Conservation (phyloP, 2,888 invertebrate species). For the Acanthosepion pharaonis region DNA sequence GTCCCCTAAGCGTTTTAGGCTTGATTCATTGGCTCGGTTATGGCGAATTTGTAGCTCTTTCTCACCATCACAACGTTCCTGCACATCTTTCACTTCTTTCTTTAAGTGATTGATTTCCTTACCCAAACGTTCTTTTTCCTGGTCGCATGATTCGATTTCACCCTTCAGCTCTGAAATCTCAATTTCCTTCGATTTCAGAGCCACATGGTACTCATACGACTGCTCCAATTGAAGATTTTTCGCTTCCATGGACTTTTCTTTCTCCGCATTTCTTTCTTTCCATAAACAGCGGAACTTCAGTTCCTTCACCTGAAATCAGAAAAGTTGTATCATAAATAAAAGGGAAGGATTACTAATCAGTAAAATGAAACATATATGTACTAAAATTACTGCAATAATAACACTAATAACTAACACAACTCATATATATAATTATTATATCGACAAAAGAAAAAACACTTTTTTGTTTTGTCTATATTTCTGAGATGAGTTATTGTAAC, state of each 20-base stretch:
- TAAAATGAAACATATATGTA: no score
- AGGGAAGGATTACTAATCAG: no score
- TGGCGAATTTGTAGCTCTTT: slow-evolving; percentile 63
- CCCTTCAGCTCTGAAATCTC: slow-evolving; percentile 57
- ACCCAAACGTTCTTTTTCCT: slow-evolving; percentile 56
- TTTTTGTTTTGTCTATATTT: no score
- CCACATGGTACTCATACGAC: slow-evolving; percentile 59
- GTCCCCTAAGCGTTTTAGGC: slow-evolving; percentile 56
- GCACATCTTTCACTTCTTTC: slow-evolving; percentile 55
- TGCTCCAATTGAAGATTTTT: slow-evolving; percentile 64
- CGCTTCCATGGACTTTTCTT: slow-evolving; percentile 67
- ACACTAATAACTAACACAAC: no score
- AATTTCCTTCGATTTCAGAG: slow-evolving; percentile 56
- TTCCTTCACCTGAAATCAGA: slow-evolving; percentile 51
- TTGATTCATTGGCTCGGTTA: slow-evolving; percentile 66
- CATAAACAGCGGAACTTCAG: slow-evolving; percentile 52
- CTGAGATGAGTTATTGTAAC: no score
- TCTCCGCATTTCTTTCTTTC: slow-evolving; percentile 56
- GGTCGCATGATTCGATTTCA: slow-evolving; percentile 53
- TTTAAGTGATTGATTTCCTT: slow-evolving; percentile 56
- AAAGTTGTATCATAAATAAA: background rate
- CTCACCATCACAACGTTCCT: slow-evolving; percentile 59
- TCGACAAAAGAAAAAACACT: no score
- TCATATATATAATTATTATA: no score
- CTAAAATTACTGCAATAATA: no score